Conservation (phyloP, 2,888 invertebrate genomes). For the Acleris sparsana region DNA sequence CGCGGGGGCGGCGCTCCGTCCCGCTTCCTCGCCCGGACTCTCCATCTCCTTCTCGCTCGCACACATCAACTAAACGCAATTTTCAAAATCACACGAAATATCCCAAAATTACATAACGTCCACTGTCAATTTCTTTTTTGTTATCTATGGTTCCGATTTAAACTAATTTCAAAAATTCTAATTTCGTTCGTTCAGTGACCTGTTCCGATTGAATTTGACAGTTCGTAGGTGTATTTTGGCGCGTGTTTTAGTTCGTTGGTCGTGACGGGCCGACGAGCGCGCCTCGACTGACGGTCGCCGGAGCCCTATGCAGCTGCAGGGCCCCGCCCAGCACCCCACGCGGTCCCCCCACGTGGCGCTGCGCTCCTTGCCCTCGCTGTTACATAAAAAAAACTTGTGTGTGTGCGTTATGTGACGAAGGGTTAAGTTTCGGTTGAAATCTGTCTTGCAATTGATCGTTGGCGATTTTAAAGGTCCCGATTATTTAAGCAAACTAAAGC, state of each 20-base stretch:
- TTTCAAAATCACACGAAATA: slow-evolving; percentile 64
- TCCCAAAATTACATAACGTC: slow-evolving; percentile 55
- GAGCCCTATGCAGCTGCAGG: slow-evolving; percentile 77
- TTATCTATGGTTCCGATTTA: slow-evolving; percentile 11
- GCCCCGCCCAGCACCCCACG: slow-evolving; percentile 78
- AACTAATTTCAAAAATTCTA: slow-evolving; percentile 9
- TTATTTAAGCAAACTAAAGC: neutral
- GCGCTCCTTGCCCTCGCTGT: slow-evolving; percentile 63
- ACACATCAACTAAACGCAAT: slow-evolving; percentile 63
- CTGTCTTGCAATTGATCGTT: slow-evolving; percentile 28
- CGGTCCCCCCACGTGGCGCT: slow-evolving; percentile 67
- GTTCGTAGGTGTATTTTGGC: slow-evolving; percentile 37
- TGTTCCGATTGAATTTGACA: slow-evolving; percentile 27
- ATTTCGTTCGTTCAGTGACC: slow-evolving; percentile 30
- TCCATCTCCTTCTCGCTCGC: slow-evolving; percentile 79
- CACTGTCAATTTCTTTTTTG: neutral
- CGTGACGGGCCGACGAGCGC: slow-evolving; percentile 68
- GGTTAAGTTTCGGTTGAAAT: slow-evolving; percentile 46
- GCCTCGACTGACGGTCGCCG: slow-evolving; percentile 68
- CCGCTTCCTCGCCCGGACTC: slow-evolving; percentile 78
- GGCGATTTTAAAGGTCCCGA: neutral
- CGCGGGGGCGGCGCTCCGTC: slow-evolving; percentile 72
- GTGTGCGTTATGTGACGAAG: slow-evolving; percentile 52
- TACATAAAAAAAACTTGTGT: slow-evolving; percentile 67
- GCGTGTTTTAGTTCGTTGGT: slow-evolving; percentile 60